A percentile compares a stretch with the other conserved stretches of the same genome.
These are phyloP conservation scores for Ephialtes manifestator DNA, from an alignment of 2,888 invertebrate genomes.

Conservation along the genomic window DNA sequence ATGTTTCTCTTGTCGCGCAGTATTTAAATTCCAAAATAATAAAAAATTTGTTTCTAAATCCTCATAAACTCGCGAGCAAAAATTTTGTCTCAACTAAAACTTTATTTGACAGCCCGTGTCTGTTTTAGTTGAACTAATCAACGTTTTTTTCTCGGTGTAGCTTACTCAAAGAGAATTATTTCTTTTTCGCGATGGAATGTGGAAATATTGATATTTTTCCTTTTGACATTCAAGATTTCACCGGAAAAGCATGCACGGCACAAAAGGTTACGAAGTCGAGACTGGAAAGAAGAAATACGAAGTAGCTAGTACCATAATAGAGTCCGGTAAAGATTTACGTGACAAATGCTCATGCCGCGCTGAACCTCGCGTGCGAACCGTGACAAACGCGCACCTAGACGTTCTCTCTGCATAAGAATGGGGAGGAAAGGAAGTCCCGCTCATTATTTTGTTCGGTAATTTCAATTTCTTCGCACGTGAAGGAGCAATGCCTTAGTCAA, in stretches of 20 bases:
- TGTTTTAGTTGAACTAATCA: too few species aligned
- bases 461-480: constrained; percentile 21
- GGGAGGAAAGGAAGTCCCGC: background rate
- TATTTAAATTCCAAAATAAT: too few species aligned
- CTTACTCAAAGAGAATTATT: background rate
- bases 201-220: background rate
- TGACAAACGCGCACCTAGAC: constrained; percentile 25
- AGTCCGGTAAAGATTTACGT: constrained; percentile 76
- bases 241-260: background rate
- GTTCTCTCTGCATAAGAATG: background rate
- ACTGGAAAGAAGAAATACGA: background rate
- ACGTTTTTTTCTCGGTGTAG: background rate
- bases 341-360: constrained; percentile 71
- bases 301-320: constrained; percentile 22
- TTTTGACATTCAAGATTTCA: background rate
- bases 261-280: background rate
- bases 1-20: too few species aligned
- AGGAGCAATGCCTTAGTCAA: background rate
- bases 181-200: background rate
- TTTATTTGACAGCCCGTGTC: too few species aligned
- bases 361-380: constrained; percentile 32
- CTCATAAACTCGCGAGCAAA: too few species aligned
- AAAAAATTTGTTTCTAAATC: too few species aligned
- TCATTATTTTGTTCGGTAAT: constrained; percentile 28
- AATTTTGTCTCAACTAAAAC: too few species aligned